Evolutionary conservation across 2,797 vertebrate genomes (phyloP).

Genomic region (Danio tinwini): DNA sequence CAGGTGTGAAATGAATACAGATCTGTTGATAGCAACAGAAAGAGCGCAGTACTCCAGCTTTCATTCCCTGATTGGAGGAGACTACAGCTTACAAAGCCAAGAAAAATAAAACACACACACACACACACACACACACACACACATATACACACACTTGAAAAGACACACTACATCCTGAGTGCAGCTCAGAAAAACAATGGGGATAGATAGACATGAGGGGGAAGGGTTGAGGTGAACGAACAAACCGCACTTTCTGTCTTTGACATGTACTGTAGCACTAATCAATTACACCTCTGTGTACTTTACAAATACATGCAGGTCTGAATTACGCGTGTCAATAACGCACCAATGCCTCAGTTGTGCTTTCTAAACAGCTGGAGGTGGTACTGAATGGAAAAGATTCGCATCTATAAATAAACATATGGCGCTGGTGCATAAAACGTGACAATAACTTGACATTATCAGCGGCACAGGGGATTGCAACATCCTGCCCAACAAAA

Average conservation of each 20-base stretch:
- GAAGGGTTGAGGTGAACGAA: neutral
- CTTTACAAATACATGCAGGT: neutral
- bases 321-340: conserved; percentile 18
- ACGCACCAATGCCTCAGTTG: neutral
- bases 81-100: conserved; percentile 39
- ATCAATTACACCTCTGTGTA: neutral
- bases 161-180: conserved; percentile 22
- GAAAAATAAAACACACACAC: neutral
- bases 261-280: neutral
- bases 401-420: conserved; percentile 39
- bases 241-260: neutral
- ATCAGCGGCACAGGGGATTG: neutral
- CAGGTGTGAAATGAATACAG: conserved; percentile 48
- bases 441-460: conserved; percentile 26
- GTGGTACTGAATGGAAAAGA: neutral
- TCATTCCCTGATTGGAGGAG: conserved; percentile 43
- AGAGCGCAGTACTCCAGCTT: conserved; percentile 21
- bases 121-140: neutral
- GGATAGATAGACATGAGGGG: conserved; percentile 1
- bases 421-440: conserved; percentile 9
- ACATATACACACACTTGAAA: conserved; percentile 27
- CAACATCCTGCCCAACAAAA: neutral
- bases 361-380: conserved; percentile 2
- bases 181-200: conserved; percentile 14
- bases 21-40: conserved; percentile 27